Evolutionary conservation across 2,797 vertebrate genomes (phyloP).

Genomic region (Karalla daura): DNA sequence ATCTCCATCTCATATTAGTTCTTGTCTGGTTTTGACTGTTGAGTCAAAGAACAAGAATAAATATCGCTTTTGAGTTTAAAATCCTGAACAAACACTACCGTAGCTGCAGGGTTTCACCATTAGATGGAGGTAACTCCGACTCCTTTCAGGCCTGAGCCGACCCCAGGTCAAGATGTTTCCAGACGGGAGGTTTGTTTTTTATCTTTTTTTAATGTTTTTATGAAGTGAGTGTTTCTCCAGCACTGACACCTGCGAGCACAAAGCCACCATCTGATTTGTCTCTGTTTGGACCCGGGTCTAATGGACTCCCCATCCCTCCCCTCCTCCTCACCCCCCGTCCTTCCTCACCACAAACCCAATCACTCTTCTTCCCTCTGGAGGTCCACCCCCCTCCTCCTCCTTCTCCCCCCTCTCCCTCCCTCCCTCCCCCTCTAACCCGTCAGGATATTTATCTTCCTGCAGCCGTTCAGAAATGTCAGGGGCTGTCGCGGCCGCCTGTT

Average conservation of each 20-base stretch:
- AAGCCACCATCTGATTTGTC: slow-evolving; percentile 18
- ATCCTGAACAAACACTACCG: no score
- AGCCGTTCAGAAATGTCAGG: slow-evolving; percentile 64
- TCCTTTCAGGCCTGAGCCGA: no score
- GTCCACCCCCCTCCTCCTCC: slow-evolving; percentile 7
- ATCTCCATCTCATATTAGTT: no score
- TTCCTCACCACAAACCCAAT: slow-evolving; percentile 27
- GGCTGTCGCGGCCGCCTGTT: slow-evolving; percentile 48
- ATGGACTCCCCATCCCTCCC: slow-evolving; percentile 10
- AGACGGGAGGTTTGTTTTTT: no score
- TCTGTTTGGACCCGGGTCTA: slow-evolving; percentile 19
- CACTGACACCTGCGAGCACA: neutral
- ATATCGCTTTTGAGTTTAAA: no score
- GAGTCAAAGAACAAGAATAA: no score
- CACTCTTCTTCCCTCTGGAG: slow-evolving; percentile 14
- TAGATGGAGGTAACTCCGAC: no score
- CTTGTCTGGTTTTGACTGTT: no score
- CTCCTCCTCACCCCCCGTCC: slow-evolving; percentile 4
- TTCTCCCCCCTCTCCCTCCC: neutral
- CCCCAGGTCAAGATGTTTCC: no score
- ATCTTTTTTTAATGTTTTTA: no score
- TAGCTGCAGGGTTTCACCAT: no score
- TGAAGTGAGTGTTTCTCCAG: neutral
- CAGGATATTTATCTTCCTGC: slow-evolving; percentile 44
- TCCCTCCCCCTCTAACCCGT: slow-evolving; percentile 1